Evolutionary conservation across 2,888 invertebrate species (phyloP).

Genomic region (Leistus spinibarbis): DNA sequence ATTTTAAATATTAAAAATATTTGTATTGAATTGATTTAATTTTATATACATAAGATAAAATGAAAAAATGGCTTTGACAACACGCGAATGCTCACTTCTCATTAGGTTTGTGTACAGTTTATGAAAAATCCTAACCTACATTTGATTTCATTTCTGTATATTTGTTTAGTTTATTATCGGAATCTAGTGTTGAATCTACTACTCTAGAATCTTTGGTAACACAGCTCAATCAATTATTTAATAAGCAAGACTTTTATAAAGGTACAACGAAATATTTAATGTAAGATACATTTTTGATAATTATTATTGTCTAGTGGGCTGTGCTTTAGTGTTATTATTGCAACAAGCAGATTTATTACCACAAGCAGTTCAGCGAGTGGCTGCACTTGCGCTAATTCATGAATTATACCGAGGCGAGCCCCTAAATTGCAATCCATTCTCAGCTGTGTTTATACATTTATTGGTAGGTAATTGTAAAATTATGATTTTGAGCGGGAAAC

Average conservation of each 20-base stretch:
- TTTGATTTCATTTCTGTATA: constrained; percentile 37
- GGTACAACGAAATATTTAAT: too few relatives aligned
- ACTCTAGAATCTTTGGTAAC: constrained; percentile 77
- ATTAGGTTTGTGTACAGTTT: constrained; percentile 53
- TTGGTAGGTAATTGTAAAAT: constrained; percentile 58
- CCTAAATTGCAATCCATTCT: constrained; percentile 72
- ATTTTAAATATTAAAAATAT: background rate
- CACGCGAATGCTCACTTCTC: constrained; percentile 60
- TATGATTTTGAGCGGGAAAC: background rate
- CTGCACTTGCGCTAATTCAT: constrained; percentile 70
- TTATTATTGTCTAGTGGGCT: constrained; percentile 60
- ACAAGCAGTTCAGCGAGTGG: constrained; percentile 69
- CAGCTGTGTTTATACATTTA: constrained; percentile 70
- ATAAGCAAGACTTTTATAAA: constrained; percentile 79
- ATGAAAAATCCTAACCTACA: background rate
- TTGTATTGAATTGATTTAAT: background rate
- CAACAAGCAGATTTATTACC: constrained; percentile 74
- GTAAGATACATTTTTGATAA: constrained; percentile 43
- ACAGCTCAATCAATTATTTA: constrained; percentile 79
- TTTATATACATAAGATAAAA: background rate
- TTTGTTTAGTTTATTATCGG: constrained; percentile 70
- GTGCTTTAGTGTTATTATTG: constrained; percentile 66
- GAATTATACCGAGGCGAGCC: constrained; percentile 74
- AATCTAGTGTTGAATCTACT: constrained; percentile 74
- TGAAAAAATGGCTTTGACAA: constrained; percentile 57